Base-by-base conservation (phyloP, 2,888 invertebrate genomes). In the Barypeithes pellucidus region DNA sequence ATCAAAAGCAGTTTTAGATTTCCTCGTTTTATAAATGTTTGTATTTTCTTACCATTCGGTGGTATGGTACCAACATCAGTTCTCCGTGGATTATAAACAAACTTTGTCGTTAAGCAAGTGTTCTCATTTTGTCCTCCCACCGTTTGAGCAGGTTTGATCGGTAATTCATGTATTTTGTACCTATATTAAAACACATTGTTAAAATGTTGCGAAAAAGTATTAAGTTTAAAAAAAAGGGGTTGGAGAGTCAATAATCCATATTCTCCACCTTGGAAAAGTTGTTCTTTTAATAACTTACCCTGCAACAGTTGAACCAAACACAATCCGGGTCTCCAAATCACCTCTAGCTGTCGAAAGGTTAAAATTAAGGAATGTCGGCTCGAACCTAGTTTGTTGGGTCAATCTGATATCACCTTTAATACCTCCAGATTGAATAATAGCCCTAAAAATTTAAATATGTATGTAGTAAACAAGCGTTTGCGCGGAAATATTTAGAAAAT, bases 321-420 rank as follows among this genome's bases (percentile, higher is more conserved):
- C 91, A 1, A 93, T 87, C 81, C 91, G 91, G 0, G 91, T 91
- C 84, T 92, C 91, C 68, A 92, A 87, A 78, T 92, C 89, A 57
- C 90, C 89, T 79, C 90, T 89, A 0, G 93, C 87, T 0, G 94
- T 89, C 0, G 88, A 88, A 29, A 94, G 84, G 43, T 92, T 90
- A 80, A 96, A 91, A 82, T 91, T 92, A 0, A 93, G 87, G 88
- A 93, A 93, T 0, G 95, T 95, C 0, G 95, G 94, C 84, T 96
- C 94, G 83, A 94, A 95, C 22, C 92, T 93, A 0, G 95, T 94
- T 36, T 92, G 90, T 85, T 97, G 97, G 0, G 88, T 89, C 74
- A 97, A 89, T 9, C 90, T 91, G 1, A 97, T 88, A 63, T 92
- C 90, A 0, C 97, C 97, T 81, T 90, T 91, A 20, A 97, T 91